phyloP scores from a whole-genome alignment of 1,140 invertebrate genomes.

The Brevipalpus yothersi region DNA sequence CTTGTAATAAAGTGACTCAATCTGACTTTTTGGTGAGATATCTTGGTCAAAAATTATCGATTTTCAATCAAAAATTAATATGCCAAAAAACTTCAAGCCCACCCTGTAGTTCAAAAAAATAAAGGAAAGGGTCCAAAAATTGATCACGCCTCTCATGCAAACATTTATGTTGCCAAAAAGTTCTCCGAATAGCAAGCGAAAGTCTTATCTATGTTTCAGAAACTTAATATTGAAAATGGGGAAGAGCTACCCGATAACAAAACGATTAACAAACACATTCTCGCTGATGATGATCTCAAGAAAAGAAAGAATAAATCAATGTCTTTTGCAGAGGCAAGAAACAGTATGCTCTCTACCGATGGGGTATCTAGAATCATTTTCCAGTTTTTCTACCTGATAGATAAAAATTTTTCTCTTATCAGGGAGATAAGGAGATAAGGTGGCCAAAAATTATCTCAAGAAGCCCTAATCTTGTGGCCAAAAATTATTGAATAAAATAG shows the following conservation, averaged over 20 bases:
- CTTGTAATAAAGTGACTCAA: no score
- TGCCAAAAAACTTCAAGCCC: no score
- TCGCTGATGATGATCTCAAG: constrained; percentile 46
- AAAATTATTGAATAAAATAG: no score
- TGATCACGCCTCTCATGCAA: constrained; percentile 40
- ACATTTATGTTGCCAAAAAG: constrained; percentile 74
- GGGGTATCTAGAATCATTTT: no score
- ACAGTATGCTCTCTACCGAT: constrained; percentile 39
- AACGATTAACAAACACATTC: constrained; percentile 44
- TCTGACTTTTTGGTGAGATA: no score
- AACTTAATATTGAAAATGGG: constrained; percentile 36
- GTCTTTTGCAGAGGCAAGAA: constrained; percentile 73
- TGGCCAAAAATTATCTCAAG: no score
- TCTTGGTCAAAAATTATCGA: no score
- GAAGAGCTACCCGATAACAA: constrained; percentile 66
- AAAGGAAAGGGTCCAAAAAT: constrained; percentile 22
- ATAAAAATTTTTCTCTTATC: no score
- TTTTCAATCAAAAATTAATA: no score
- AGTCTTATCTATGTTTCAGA: constrained; percentile 53
- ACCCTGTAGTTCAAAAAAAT: constrained; percentile 20
- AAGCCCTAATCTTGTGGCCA: no score
- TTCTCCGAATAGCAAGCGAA: constrained; percentile 80
- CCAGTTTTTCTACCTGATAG: no score
- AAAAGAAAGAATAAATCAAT: constrained; percentile 89
- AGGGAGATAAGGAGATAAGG: no score